phyloP scores from a whole-genome alignment of 2,113 vertebrate species.

The Thunnus maccoyii region DNA sequence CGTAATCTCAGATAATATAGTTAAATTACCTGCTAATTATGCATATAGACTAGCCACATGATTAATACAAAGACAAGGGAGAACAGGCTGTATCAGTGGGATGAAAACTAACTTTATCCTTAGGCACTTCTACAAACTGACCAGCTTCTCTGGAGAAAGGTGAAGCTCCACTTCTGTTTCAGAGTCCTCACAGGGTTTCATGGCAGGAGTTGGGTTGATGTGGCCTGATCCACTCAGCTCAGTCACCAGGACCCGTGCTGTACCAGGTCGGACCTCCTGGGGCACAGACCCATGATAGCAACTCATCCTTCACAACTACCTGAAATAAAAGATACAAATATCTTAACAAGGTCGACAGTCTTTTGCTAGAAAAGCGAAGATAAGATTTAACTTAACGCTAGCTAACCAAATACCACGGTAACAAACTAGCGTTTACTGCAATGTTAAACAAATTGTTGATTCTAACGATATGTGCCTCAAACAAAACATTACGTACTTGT shows the following conservation, averaged over 20 bases:
- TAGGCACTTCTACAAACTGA: conserved; percentile 45
- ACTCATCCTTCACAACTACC: conserved; percentile 62
- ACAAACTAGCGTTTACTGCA: background rate
- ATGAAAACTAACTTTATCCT: background rate
- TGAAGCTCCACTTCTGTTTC: conserved; percentile 79
- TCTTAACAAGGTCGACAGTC: background rate
- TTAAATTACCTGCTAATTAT: background rate
- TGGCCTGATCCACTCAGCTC: conserved; percentile 84
- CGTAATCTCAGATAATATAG: background rate
- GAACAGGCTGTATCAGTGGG: background rate
- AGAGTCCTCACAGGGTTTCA: conserved; percentile 59
- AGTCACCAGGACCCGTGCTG: conserved; percentile 82
- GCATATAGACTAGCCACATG: background rate
- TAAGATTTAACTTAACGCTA: background rate
- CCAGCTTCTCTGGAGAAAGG: conserved; percentile 89
- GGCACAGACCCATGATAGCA: conserved; percentile 24
- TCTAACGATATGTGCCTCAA: background rate
- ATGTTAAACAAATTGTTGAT: background rate
- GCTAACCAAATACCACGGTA: background rate
- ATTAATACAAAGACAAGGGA: background rate
- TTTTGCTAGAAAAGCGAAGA: background rate
- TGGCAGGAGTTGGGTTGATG: conserved; percentile 84
- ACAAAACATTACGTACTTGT: background rate
- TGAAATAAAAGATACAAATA: background rate
- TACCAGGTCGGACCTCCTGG: conserved; percentile 53